A percentile compares a stretch with the other conserved stretches of the same genome.
Evolutionary conservation across 2,797 vertebrate genomes (phyloP).

Genomic region (Holocentrus rufus): DNA sequence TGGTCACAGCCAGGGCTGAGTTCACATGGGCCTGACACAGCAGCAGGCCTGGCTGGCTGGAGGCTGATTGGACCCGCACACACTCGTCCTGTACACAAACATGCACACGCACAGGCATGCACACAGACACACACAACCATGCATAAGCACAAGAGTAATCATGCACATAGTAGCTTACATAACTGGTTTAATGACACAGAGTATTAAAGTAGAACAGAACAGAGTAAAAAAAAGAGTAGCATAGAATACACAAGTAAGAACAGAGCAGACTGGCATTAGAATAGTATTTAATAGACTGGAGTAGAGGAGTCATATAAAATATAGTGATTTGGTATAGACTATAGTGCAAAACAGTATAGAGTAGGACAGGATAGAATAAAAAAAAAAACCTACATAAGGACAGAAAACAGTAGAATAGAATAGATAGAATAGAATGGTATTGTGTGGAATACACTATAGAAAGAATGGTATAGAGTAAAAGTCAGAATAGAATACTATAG

Average conservation of each 20-base stretch:
- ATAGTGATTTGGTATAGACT: not conserved
- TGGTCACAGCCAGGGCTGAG: slow-evolving; percentile 84
- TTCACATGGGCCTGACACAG: slow-evolving; percentile 85
- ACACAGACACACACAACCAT: not conserved
- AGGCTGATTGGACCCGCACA: slow-evolving; percentile 66
- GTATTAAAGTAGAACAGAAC: too few species aligned
- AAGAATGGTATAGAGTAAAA: too few species aligned
- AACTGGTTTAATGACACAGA: not conserved
- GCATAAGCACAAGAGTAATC: not conserved
- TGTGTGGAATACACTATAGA: too few species aligned
- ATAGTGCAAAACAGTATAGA: not conserved
- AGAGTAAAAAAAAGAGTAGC: too few species aligned
- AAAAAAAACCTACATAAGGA: too few species aligned
- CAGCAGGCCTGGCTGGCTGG: slow-evolving; percentile 76
- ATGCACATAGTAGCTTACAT: not conserved
- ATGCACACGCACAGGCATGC: slow-evolving; percentile 13
- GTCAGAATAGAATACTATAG: not conserved
- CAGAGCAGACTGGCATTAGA: not conserved
- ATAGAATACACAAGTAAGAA: not conserved
- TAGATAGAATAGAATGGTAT: too few species aligned
- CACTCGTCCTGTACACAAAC: slow-evolving; percentile 56
- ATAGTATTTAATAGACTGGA: not conserved
- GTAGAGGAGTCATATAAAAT: not conserved
- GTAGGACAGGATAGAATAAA: not conserved
- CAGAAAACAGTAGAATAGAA: too few species aligned